These are phyloP conservation scores for Drosophila pruinosa DNA, from an alignment of 1,140 invertebrate species.

Conservation along the genomic window DNA sequence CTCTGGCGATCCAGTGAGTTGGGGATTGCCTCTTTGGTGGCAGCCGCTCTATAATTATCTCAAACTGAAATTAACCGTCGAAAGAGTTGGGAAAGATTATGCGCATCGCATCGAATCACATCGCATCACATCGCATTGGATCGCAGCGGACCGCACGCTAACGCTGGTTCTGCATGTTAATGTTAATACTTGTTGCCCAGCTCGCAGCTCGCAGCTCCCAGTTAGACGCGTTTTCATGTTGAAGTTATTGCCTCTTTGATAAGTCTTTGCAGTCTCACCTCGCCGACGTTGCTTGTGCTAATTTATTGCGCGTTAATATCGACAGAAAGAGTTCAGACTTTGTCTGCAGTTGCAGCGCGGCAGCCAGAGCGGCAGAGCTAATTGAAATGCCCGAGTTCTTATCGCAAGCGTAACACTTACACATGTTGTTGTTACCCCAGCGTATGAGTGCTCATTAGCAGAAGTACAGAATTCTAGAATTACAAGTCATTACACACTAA, in stretches of 20 bases:
- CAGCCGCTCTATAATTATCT: slow-evolving; percentile 82
- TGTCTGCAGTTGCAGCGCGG: neutral
- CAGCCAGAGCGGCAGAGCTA: slow-evolving; percentile 21
- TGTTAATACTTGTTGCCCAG: slow-evolving; percentile 5
- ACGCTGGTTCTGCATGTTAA: slow-evolving; percentile 56
- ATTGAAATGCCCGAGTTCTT: slow-evolving; percentile 70
- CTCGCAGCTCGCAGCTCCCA: neutral
- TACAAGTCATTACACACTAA: slow-evolving; percentile 79
- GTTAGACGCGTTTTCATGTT: slow-evolving; percentile 42
- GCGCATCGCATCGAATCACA: slow-evolving; percentile 50
- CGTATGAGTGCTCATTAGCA: slow-evolving; percentile 66
- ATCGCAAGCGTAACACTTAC: slow-evolving; percentile 70
- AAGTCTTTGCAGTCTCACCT: slow-evolving; percentile 43
- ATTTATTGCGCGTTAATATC: slow-evolving; percentile 82
- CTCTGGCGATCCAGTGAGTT: neutral
- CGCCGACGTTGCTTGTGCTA: slow-evolving; percentile 65
- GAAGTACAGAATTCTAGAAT: slow-evolving; percentile 57
- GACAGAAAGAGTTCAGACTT: slow-evolving; percentile 62
- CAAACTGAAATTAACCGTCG: slow-evolving; percentile 82
- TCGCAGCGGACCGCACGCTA: slow-evolving; percentile 42
- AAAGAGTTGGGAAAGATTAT: slow-evolving; percentile 79
- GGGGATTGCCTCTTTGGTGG: slow-evolving; percentile 51
- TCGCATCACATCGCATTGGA: slow-evolving; percentile 45
- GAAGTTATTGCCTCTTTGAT: slow-evolving; percentile 12
- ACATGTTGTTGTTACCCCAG: slow-evolving; percentile 36